Evolutionary conservation across 2,888 invertebrate species (phyloP), one percentile per base, ranked within the genome.

Genomic region (Euphydryas editha): DNA sequence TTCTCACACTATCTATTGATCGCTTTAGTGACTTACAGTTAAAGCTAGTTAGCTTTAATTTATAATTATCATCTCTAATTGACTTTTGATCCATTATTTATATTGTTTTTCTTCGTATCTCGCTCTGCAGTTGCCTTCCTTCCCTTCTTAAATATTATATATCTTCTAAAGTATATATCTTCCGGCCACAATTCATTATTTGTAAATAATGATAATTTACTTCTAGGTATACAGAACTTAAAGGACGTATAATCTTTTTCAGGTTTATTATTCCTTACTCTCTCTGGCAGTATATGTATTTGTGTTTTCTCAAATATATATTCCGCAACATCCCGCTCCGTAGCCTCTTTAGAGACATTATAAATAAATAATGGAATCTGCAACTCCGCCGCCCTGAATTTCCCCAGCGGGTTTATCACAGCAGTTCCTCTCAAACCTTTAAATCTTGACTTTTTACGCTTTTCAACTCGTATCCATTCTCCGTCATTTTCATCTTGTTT

Each of bases 341-440:
- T 11, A n/a, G 65, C 64, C 0, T 58, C 64, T 74, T 15, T 66
- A 65, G 8, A 74, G 69, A 62, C 74, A 74, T n/a, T 73, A 72
- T 13, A 75, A 69, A 62, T 65, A 24, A 24, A 72, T 5, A 73
- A 15, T 2, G 73, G 72, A 8, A 73, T 54, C 61, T 68, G 67
- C 4, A 24, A 66, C 17, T 72, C 68, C 24, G 24, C 24, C 24
- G 24, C 24, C 24, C 24, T 24, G n/a, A n/a, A n/a, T n/a, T n/a
- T n/a, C n/a, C n/a, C n/a, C n/a, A n/a, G n/a, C n/a, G n/a, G n/a
- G n/a, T n/a, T n/a, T n/a, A n/a, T n/a, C n/a, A n/a, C n/a, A n/a
- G n/a, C n/a, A n/a, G n/a, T n/a, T n/a, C n/a, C n/a, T n/a, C n/a
- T n/a, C n/a, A n/a, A n/a, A n/a, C n/a, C n/a, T n/a, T n/a, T n/a